These are phyloP conservation scores for Toxotes lorentzi DNA, from an alignment of 2,797 vertebrate species.

Conservation along the genomic window DNA sequence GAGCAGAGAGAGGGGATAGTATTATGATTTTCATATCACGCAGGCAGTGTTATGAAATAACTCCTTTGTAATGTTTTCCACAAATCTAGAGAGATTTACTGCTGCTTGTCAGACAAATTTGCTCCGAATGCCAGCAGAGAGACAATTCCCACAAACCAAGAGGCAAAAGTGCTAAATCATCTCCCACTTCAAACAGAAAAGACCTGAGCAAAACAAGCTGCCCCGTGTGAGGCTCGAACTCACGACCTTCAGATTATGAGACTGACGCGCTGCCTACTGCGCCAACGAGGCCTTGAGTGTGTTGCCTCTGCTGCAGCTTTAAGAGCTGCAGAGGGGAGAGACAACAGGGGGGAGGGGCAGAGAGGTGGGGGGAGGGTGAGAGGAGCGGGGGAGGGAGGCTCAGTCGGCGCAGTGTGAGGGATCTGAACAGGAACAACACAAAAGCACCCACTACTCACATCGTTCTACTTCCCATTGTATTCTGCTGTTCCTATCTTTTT, in stretches of 20 bases:
- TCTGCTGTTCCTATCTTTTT: neutral
- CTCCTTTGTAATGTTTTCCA: neutral
- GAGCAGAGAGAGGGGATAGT: neutral
- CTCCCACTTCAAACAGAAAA: neutral
- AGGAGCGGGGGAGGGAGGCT: neutral
- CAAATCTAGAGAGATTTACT: neutral
- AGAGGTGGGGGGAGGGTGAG: rapidly evolving
- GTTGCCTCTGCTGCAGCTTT: rapidly evolving
- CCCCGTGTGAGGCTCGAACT: conserved; percentile 84
- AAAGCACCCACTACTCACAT: too few species aligned
- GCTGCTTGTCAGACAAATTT: neutral
- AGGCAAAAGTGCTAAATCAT: neutral
- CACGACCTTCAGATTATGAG: conserved; percentile 84
- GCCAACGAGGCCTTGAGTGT: conserved; percentile 65
- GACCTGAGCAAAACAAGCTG: conserved; percentile 10
- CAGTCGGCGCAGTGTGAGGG: neutral
- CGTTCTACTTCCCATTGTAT: neutral
- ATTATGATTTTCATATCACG: neutral
- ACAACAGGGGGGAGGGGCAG: rapidly evolving
- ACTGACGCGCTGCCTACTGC: conserved; percentile 81
- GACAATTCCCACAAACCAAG: neutral
- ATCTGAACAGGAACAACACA: neutral
- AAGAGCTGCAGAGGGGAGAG: neutral
- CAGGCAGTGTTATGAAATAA: neutral
- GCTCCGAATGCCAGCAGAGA: too few species aligned